A percentile compares a stretch with the other conserved stretches of the same genome.
Conservation (phyloP, 1,140 invertebrate species). For the Macrobrachium rosenbergii region DNA sequence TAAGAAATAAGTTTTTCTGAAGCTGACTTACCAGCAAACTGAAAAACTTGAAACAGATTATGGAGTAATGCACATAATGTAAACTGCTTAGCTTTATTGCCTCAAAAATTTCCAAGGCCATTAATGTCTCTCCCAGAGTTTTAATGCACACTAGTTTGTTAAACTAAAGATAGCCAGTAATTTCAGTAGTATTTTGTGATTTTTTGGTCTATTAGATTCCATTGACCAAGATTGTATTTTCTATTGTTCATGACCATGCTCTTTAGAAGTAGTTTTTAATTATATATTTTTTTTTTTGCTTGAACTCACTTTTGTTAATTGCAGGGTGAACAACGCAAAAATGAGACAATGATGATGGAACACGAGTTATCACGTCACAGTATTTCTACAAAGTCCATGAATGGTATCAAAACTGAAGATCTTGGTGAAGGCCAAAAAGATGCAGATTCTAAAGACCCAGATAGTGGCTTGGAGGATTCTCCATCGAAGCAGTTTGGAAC, state of each 20-base stretch:
- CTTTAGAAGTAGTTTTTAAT: neutral
- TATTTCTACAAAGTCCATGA: conserved; percentile 38
- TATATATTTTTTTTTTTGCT: neutral
- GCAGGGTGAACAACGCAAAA: conserved; percentile 57
- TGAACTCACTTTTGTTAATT: neutral
- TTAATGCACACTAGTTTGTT: neutral
- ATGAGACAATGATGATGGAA: conserved; percentile 64
- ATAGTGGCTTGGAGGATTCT: neutral
- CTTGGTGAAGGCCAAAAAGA: conserved; percentile 59
- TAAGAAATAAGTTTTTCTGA: too few species aligned
- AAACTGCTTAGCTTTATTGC: too few species aligned
- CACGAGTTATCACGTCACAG: conserved; percentile 63
- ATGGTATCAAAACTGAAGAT: neutral
- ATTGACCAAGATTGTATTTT: too few species aligned
- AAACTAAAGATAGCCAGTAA: neutral
- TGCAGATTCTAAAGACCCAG: too few species aligned
- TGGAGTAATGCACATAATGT: too few species aligned
- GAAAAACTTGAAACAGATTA: too few species aligned
- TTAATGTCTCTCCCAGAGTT: too few species aligned
- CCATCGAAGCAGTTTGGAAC: conserved; percentile 76
- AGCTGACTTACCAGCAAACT: too few species aligned
- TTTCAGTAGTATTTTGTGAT: too few species aligned
- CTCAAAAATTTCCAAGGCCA: too few species aligned
- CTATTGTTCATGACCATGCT: neutral
- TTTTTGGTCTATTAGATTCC: too few species aligned